Conservation (phyloP, 1,140 invertebrate species). For the Choristoneura fumiferana region DNA sequence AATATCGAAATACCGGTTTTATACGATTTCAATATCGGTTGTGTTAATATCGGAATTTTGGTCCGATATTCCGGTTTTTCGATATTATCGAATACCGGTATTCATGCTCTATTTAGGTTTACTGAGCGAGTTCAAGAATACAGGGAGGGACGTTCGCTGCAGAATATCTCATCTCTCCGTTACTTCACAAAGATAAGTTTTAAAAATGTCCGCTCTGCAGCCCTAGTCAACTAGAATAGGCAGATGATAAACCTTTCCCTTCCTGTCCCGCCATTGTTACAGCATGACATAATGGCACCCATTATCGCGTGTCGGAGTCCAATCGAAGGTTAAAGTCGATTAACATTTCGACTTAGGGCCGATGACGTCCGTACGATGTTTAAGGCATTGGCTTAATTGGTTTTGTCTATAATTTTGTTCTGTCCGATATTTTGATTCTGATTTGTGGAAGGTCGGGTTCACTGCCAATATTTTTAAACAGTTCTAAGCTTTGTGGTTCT, state of each 20-base stretch:
- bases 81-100: no score
- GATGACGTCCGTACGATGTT: constrained; percentile 15
- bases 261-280: constrained; percentile 17
- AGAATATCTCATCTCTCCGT: no score
- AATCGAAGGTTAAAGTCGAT: constrained; percentile 17
- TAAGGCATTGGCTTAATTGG: constrained; percentile 10
- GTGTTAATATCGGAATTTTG: no score
- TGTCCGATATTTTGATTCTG: not conserved
- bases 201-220: no score
- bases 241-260: constrained; percentile 17
- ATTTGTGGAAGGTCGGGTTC: not conserved
- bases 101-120: no score
- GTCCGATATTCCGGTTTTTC: no score
- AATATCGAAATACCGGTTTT: no score
- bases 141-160: no score
- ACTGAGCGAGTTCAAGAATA: no score
- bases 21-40: no score
- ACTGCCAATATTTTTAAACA: not conserved
- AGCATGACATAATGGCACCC: constrained; percentile 9
- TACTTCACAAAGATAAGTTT: no score
- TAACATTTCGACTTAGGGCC: constrained; percentile 13
- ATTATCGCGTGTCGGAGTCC: constrained; percentile 2
- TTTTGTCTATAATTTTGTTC: constrained; percentile 17
- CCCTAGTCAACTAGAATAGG: constrained; percentile 1
- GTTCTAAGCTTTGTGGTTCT: no score